Base-by-base conservation (phyloP, 2,113 vertebrate species). In the Papio anubis region DNA sequence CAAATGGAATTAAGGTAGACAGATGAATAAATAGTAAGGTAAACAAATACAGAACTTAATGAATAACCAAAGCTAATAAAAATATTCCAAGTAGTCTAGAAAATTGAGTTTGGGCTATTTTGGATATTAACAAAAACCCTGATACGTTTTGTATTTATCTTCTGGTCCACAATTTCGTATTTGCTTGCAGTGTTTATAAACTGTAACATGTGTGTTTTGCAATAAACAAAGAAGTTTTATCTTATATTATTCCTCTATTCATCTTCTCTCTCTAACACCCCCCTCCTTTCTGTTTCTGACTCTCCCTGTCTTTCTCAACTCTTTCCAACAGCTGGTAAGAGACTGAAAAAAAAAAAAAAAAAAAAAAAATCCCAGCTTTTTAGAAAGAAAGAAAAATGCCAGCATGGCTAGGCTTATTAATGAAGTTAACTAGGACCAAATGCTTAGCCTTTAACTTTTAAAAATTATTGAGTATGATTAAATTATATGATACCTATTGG, bases 101-200 rank as follows among this genome's bases (percentile, higher is more conserved):
- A 97, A 95, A 90, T 72, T 84, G 70, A 95, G 68, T 95, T 94
- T 90, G 78, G n/a, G 61, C 82, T 94, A 91, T 95, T 97, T 94
- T 70, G 32, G 75, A 88, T 86, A 96, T 96, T 92, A 94, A 89
- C 66, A 97, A 95, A 97, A 97, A 88, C 85, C 8, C 82, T 96
- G 89, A 91, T 97, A 96, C 72, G 82, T 96, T 97, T 96, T 93
- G 66, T 80, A 81, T 97, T 97, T 97, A 88, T 98, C 82, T 96
- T 97, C 92, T 94, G 35, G 78, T 95, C 93, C 91, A 93, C 73
- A 94, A 96, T 97, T 93, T 89, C 96, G 96, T 97, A 97, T 94
- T 98, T 97, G 73, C 96, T 96, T 80, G 48, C 88, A 96, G 16
- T 97, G 97, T 98, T 98, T 97, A 97, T 97, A 98, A 98, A 98